phyloP scores from a whole-genome alignment of 92 coral and sea anemone genomes.

The Porites evermanni region DNA sequence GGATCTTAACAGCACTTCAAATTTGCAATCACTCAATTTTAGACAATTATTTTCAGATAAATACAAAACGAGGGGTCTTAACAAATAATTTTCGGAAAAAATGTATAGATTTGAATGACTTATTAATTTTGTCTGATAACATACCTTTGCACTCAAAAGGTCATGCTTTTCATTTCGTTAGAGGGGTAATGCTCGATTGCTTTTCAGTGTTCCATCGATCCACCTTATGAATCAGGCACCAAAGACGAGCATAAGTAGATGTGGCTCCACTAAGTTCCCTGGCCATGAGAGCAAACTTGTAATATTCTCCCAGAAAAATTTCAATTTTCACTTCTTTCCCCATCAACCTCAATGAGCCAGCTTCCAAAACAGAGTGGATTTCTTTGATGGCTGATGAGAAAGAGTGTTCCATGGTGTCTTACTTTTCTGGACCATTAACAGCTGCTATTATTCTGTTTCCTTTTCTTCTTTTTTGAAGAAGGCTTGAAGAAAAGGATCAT shows the following conservation, averaged over 20 bases:
- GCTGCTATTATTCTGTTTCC: constrained; percentile 60
- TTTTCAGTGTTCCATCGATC: constrained; percentile 50
- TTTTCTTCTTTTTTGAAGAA: constrained; percentile 34
- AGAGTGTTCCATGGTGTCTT: constrained; percentile 48
- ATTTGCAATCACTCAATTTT: not conserved
- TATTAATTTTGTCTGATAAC: not conserved
- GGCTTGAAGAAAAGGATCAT: constrained; percentile 51
- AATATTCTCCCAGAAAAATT: constrained; percentile 42
- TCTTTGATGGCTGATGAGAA: constrained; percentile 21
- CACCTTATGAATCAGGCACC: constrained; percentile 50
- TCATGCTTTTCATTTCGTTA: not conserved
- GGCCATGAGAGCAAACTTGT: constrained; percentile 56
- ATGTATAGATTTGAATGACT: not conserved
- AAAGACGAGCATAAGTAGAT: constrained; percentile 52
- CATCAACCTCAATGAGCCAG: constrained; percentile 12
- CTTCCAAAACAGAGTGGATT: constrained; percentile 32
- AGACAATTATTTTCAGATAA: too few species aligned
- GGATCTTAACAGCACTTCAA: constrained; percentile 26
- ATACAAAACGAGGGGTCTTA: too few species aligned
- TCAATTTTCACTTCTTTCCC: constrained; percentile 23
- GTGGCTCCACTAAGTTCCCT: constrained; percentile 67
- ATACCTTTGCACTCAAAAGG: not conserved
- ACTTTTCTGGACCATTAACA: constrained; percentile 67
- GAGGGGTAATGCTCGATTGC: constrained; percentile 12
- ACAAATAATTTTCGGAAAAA: not conserved